Percentiles rank a stretch among this genome's conserved stretches.
Conservation (phyloP, 2,797 vertebrate genomes). For the Apogon hyalosoma region DNA sequence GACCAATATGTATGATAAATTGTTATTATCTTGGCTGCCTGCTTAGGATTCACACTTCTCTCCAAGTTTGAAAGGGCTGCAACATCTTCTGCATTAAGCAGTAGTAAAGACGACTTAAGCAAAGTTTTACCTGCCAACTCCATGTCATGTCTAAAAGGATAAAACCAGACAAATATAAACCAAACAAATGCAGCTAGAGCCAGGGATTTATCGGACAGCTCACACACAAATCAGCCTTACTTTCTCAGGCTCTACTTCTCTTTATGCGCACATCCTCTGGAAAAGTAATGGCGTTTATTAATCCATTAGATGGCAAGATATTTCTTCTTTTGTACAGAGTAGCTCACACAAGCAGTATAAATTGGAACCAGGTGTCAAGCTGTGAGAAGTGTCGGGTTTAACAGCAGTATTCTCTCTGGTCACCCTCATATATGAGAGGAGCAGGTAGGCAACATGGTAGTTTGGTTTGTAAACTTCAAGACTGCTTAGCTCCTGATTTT, state of each 20-base stretch:
- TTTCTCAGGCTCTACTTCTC: constrained; percentile 31
- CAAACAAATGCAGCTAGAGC: constrained; percentile 52
- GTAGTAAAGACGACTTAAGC: constrained; percentile 51
- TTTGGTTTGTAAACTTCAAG: constrained; percentile 41
- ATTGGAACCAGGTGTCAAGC: constrained; percentile 68
- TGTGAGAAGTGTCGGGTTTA: constrained; percentile 46
- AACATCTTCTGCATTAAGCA: constrained; percentile 60
- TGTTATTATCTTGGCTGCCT: constrained; percentile 73
- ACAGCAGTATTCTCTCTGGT: constrained; percentile 39
- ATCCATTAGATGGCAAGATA: constrained; percentile 56
- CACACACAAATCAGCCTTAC: constrained; percentile 47
- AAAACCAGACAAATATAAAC: constrained; percentile 66
- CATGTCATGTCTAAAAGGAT: constrained; percentile 58
- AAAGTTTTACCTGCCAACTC: constrained; percentile 61
- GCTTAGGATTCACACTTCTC: constrained; percentile 72
- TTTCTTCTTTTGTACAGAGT: constrained; percentile 54
- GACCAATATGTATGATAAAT: constrained; percentile 79
- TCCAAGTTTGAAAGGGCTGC: constrained; percentile 57
- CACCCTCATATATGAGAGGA: constrained; percentile 25
- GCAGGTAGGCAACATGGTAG: constrained; percentile 30
- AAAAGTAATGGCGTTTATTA: constrained; percentile 38
- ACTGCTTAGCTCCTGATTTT: constrained; percentile 21
- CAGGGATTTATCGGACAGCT: constrained; percentile 59
- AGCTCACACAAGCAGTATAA: constrained; percentile 60
- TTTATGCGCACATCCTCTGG: constrained; percentile 15